Evolutionary conservation across 2,113 vertebrate genomes (phyloP).

Genomic region (Grammomys surdaster): DNA sequence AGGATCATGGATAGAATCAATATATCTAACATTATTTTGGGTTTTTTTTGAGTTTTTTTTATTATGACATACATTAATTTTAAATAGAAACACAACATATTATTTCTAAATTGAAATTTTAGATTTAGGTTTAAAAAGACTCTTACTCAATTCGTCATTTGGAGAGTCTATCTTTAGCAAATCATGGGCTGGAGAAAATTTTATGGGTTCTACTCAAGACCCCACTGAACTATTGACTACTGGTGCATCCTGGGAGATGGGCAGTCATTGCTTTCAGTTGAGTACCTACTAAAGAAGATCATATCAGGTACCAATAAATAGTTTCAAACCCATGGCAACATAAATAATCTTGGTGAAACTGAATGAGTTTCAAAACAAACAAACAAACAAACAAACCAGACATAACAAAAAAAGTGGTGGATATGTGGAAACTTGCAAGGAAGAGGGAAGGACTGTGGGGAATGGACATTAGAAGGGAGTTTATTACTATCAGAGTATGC

Average conservation of each 20-base stretch:
- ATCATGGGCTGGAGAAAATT: not conserved
- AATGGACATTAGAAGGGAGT: not conserved
- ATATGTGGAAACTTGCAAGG: not conserved
- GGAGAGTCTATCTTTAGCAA: not conserved
- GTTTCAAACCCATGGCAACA: not conserved
- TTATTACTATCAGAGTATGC: not conserved
- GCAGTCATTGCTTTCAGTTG: not conserved
- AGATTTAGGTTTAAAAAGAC: not conserved
- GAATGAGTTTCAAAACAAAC: not conserved
- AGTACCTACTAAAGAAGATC: not conserved
- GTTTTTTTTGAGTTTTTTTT: not conserved
- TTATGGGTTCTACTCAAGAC: not conserved
- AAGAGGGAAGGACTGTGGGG: not conserved
- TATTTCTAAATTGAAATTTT: not conserved
- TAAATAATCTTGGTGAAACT: not conserved
- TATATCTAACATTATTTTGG: not conserved
- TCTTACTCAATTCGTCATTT: not conserved
- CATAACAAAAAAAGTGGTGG: not conserved
- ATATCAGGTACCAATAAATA: too few relatives aligned
- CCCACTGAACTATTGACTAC: not conserved
- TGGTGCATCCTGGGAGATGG: not conserved
- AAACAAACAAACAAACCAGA: not conserved
- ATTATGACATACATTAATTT: not conserved
- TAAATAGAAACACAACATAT: not conserved
- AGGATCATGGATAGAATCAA: not conserved